These are phyloP conservation scores for Sebastes minor DNA, from an alignment of 2,797 vertebrate species.

Conservation along the genomic window DNA sequence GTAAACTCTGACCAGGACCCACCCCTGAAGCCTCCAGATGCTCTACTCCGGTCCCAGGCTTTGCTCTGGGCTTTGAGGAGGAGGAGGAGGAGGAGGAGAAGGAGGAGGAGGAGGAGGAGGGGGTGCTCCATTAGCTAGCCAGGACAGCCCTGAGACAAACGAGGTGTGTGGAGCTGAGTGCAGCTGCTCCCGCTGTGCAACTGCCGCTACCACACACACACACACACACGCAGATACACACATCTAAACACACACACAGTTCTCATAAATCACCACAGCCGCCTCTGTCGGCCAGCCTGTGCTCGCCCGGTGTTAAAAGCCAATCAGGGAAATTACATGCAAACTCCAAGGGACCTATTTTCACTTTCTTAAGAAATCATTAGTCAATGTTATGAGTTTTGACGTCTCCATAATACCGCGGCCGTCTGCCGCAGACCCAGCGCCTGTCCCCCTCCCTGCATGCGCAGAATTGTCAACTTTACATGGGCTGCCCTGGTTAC, in stretches of 20 bases:
- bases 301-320: conserved; percentile 92
- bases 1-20: conserved; percentile 64
- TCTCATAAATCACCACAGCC: conserved; percentile 94
- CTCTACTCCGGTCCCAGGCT: conserved; percentile 69
- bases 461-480: conserved; percentile 52
- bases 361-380: conserved; percentile 88
- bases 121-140: conserved; percentile 86
- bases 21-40: conserved; percentile 68
- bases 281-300: conserved; percentile 79
- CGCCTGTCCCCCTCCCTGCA: conserved; percentile 34
- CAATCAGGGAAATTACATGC: conserved; percentile 98
- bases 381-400: conserved; percentile 85
- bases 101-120: background rate
- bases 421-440: conserved; percentile 61
- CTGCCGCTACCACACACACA: conserved; percentile 75
- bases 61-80: conserved; percentile 67
- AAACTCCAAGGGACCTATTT: conserved; percentile 92
- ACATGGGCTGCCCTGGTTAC: conserved; percentile 46
- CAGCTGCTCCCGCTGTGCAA: conserved; percentile 92
- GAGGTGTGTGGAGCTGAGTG: conserved; percentile 87
- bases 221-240: conserved; percentile 18
- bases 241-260: conserved; percentile 14
- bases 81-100: conserved; percentile 37
- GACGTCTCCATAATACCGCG: conserved; percentile 79
- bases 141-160: conserved; percentile 91